These are phyloP conservation scores for Cyphomyrus discorhynchus DNA, from an alignment of 2,113 vertebrate genomes.

Conservation along the genomic window DNA sequence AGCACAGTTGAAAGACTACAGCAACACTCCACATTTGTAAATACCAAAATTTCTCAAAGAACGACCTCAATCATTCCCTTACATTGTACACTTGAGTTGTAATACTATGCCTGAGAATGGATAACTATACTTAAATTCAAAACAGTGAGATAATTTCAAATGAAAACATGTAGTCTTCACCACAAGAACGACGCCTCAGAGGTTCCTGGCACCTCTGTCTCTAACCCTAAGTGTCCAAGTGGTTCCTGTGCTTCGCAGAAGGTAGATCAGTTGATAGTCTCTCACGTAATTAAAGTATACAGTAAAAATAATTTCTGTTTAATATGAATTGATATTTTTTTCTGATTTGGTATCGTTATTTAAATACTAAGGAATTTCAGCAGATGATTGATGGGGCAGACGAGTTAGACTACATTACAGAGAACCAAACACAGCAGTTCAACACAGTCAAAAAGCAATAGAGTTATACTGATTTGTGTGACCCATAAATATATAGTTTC, in stretches of 20 bases:
- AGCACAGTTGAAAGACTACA: slow-evolving; percentile 30
- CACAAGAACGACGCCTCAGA: not conserved
- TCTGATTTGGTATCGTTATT: not conserved
- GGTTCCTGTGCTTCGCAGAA: not conserved
- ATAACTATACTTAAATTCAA: not conserved
- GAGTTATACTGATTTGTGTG: not conserved
- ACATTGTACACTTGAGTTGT: not conserved
- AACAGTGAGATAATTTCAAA: not conserved
- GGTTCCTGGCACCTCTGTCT: not conserved
- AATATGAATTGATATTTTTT: not conserved
- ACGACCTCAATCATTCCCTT: not conserved
- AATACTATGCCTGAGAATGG: not conserved
- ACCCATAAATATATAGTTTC: slow-evolving; percentile 8
- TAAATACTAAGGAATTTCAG: not conserved
- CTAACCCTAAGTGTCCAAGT: not conserved
- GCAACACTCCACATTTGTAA: not conserved
- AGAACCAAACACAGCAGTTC: not conserved
- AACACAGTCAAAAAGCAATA: slow-evolving; percentile 2
- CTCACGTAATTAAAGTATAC: not conserved
- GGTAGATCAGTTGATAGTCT: not conserved
- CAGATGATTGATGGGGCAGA: not conserved
- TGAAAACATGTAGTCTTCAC: not conserved
- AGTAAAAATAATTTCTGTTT: not conserved
- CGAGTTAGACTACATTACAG: not conserved
- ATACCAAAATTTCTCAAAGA: not conserved